Evolutionary conservation across 2,888 invertebrate genomes (phyloP).

Genomic region (Entomobrya proxima): DNA sequence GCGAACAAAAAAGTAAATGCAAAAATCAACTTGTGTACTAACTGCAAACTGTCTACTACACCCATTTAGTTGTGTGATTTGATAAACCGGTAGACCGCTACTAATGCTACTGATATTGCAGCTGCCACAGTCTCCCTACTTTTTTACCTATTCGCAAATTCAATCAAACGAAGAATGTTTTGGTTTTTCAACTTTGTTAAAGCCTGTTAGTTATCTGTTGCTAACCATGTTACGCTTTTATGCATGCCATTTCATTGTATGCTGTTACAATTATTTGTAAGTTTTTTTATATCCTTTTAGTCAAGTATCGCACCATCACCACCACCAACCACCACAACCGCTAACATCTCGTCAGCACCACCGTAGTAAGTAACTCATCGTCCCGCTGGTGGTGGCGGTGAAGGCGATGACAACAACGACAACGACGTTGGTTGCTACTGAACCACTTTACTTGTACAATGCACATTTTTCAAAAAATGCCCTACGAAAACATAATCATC

Average conservation of each 20-base stretch:
- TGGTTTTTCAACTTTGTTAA: too few relatives aligned
- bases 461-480: not conserved
- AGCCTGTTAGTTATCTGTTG: not conserved
- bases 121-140: too few relatives aligned
- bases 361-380: too few relatives aligned
- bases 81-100: conserved; percentile 24
- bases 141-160: too few relatives aligned
- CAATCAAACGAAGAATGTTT: too few relatives aligned
- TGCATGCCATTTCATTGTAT: conserved; percentile 19
- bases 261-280: not conserved
- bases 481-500: not conserved
- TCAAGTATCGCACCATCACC: not conserved
- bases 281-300: not conserved
- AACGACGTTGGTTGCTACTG: not conserved
- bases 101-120: not conserved
- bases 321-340: not conserved
- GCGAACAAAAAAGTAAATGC: conserved; percentile 9
- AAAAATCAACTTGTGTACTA: not conserved
- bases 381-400: not conserved
- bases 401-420: too few relatives aligned
- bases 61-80: not conserved
- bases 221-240: conserved; percentile 37
- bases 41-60: not conserved
- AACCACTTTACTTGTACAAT: not conserved
- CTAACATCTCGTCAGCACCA: too few relatives aligned